These are phyloP conservation scores for Ciconia stormi DNA, from an alignment of 2,113 vertebrate species.

Conservation along the genomic window DNA sequence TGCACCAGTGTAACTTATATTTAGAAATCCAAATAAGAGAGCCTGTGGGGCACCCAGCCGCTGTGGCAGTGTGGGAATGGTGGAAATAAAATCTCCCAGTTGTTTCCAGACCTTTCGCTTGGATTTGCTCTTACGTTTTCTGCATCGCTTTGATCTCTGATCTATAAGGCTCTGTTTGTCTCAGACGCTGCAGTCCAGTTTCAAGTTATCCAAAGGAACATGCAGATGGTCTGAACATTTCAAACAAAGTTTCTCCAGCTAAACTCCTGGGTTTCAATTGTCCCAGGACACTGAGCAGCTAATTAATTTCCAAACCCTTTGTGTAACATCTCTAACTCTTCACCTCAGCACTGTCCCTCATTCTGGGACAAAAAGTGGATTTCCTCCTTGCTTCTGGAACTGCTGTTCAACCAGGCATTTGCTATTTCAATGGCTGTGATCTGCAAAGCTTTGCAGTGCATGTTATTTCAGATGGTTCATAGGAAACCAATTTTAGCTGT, in stretches of 20 bases:
- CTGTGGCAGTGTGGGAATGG: not conserved
- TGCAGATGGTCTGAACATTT: not conserved
- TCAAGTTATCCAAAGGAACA: not conserved
- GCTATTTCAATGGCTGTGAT: not conserved
- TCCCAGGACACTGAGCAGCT: not conserved
- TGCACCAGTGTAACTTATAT: not conserved
- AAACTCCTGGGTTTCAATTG: not conserved
- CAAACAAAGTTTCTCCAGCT: not conserved
- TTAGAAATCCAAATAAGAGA: slow-evolving; percentile 28
- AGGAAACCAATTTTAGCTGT: slow-evolving; percentile 57
- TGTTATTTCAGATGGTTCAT: slow-evolving; percentile 37
- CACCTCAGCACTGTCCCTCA: not conserved
- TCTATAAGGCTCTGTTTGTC: not conserved
- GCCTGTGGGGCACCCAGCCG: not conserved
- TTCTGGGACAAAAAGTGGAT: not conserved
- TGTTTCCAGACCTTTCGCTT: slow-evolving; percentile 5
- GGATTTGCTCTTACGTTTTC: not conserved
- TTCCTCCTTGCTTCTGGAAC: not conserved
- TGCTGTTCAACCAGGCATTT: not conserved
- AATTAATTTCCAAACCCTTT: not conserved
- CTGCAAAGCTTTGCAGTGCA: not conserved
- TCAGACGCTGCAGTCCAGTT: not conserved
- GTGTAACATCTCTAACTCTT: not conserved
- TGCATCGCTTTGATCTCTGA: not conserved
- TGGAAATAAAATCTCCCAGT: not conserved